Conservation (phyloP, 2,113 vertebrate genomes). For the Pimephales promelas region DNA sequence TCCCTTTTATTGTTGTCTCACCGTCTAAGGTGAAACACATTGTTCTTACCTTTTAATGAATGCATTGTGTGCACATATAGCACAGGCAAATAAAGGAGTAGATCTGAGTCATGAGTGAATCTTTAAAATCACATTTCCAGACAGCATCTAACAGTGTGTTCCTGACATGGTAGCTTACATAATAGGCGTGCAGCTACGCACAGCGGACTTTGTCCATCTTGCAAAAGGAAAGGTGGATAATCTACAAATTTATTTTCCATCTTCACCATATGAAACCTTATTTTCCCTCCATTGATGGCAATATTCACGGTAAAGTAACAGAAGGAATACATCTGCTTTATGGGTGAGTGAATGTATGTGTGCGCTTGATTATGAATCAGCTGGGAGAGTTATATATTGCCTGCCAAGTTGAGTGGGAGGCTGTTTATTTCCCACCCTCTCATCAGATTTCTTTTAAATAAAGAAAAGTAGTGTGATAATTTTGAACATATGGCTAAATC, state of each 20-base stretch:
- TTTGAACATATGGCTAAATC: background rate
- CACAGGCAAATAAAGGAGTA: background rate
- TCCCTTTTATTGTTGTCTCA: background rate
- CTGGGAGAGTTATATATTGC: background rate
- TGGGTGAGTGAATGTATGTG: background rate
- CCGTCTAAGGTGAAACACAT: constrained; percentile 42
- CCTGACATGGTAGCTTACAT: background rate
- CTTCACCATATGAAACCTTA: background rate
- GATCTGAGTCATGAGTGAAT: constrained; percentile 31
- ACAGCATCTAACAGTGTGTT: background rate
- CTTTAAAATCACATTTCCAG: background rate
- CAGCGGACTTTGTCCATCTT: background rate
- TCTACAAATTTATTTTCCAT: background rate
- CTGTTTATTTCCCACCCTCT: background rate
- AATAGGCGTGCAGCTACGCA: background rate
- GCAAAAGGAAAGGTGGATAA: background rate
- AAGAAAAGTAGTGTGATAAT: background rate
- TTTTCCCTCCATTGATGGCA: background rate
- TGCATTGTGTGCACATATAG: constrained; percentile 8
- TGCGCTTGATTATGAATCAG: constrained; percentile 14
- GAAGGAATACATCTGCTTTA: constrained; percentile 8
- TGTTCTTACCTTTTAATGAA: constrained; percentile 52
- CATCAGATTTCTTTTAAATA: constrained; percentile 8
- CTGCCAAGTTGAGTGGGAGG: background rate
- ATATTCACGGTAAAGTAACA: background rate